Evolutionary conservation across 2,797 vertebrate genomes (phyloP).

Genomic region (Crenichthys baileyi): DNA sequence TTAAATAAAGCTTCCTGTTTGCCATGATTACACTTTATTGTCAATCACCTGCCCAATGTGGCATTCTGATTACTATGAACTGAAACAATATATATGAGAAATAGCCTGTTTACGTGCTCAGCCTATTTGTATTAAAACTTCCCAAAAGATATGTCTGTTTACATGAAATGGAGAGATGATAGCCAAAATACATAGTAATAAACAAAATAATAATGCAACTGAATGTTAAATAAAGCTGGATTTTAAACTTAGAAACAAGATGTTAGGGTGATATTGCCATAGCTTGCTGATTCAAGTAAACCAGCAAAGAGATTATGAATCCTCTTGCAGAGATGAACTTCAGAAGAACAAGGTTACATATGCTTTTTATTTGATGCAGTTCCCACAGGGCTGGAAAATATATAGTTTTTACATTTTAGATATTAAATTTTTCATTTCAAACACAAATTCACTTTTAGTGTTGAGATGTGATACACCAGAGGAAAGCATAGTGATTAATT

Average conservation of each 20-base stretch:
- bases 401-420: neutral
- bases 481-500: neutral
- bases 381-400: neutral
- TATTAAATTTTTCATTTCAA: neutral
- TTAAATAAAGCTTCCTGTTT: slow-evolving; percentile 48
- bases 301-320: neutral
- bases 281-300: too few species aligned
- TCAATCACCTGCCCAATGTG: slow-evolving; percentile 23
- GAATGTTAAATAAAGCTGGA: neutral
- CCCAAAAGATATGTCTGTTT: neutral
- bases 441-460: neutral
- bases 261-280: neutral
- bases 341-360: neutral
- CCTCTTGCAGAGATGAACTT: neutral
- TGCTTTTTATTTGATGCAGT: neutral
- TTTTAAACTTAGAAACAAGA: neutral
- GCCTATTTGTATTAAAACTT: neutral
- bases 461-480: neutral
- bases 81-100: slow-evolving; percentile 4
- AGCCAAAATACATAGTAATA: neutral
- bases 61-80: slow-evolving; percentile 24
- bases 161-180: neutral
- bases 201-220: neutral
- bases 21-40: slow-evolving; percentile 37
- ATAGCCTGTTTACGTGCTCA: neutral